Evolutionary conservation across 1,140 invertebrate genomes (phyloP).

Genomic region (Ooceraea biroi): DNA sequence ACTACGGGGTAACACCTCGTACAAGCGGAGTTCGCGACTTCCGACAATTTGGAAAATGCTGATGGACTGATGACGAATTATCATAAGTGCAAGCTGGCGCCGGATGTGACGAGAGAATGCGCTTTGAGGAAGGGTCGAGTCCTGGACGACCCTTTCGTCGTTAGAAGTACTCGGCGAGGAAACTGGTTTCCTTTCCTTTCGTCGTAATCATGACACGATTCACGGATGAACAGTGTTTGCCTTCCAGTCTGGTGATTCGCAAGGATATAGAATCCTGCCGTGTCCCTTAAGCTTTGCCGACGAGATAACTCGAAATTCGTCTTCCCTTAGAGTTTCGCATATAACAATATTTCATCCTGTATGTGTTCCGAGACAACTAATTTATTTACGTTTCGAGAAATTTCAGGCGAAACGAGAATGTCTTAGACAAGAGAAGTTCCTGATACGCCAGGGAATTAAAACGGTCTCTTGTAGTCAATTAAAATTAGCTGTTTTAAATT

Average conservation of each 20-base stretch:
- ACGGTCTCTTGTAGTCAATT: background rate
- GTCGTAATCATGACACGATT: constrained; percentile 60
- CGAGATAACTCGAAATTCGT: constrained; percentile 55
- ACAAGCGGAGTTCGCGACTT: background rate
- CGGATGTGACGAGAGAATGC: constrained; percentile 42
- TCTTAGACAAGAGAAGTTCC: background rate
- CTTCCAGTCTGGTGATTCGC: constrained; percentile 51
- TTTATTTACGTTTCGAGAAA: constrained; percentile 51
- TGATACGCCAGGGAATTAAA: background rate
- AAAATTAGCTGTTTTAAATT: background rate
- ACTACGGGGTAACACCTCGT: background rate
- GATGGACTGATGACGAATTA: constrained; percentile 51
- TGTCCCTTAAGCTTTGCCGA: constrained; percentile 26
- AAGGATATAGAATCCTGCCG: constrained; percentile 46
- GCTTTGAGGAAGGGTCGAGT: background rate
- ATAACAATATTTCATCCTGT: constrained; percentile 57
- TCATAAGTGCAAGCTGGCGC: constrained; percentile 40
- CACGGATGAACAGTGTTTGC: constrained; percentile 61
- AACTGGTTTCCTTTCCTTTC: constrained; percentile 40
- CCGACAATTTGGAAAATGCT: background rate
- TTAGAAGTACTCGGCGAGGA: constrained; percentile 28
- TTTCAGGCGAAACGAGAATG: constrained; percentile 16
- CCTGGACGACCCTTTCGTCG: constrained; percentile 19
- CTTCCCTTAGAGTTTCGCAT: constrained; percentile 34
- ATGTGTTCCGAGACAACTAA: constrained; percentile 19